Percentiles rank a stretch among this genome's conserved stretches.
Evolutionary conservation across 2,888 invertebrate species (phyloP).

Genomic region (Unio pictorum): DNA sequence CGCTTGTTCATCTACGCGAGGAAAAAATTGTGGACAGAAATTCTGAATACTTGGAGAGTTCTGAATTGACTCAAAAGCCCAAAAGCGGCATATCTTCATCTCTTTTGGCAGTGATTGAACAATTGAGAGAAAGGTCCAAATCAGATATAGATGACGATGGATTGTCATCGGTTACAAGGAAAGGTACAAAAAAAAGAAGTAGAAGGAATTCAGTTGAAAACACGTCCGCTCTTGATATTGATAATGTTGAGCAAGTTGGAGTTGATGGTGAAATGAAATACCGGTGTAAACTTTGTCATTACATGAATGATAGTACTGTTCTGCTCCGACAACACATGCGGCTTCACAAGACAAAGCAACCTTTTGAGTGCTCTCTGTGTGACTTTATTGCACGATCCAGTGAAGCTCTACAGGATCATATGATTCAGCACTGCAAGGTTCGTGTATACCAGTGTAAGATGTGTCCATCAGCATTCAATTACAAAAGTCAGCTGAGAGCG

Average conservation of each 20-base stretch:
- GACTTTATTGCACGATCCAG: slow-evolving; percentile 61
- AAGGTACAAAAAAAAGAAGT: slow-evolving; percentile 30
- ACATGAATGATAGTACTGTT: slow-evolving; percentile 54
- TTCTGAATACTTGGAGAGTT: slow-evolving; percentile 3
- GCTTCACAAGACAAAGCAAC: slow-evolving; percentile 64
- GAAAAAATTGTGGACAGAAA: background rate
- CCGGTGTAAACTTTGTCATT: slow-evolving; percentile 68
- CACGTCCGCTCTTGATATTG: slow-evolving; percentile 44
- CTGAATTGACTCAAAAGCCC: slow-evolving; percentile 13
- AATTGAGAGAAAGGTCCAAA: slow-evolving; percentile 59
- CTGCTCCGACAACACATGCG: slow-evolving; percentile 65
- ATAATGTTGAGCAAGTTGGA: slow-evolving; percentile 59
- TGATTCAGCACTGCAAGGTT: slow-evolving; percentile 69
- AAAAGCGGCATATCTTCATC: slow-evolving; percentile 66
- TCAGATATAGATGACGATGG: slow-evolving; percentile 45
- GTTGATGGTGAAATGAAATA: slow-evolving; percentile 47
- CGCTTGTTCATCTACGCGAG: background rate
- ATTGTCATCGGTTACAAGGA: slow-evolving; percentile 15
- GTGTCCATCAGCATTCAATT: slow-evolving; percentile 64
- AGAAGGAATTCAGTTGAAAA: slow-evolving; percentile 41
- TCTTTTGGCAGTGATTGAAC: slow-evolving; percentile 69
- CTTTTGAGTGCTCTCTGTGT: slow-evolving; percentile 68
- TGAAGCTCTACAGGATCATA: slow-evolving; percentile 65
- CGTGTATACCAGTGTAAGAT: slow-evolving; percentile 66
- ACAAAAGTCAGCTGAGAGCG: slow-evolving; percentile 69